Evolutionary conservation across 2,888 invertebrate genomes (phyloP).

Genomic region (Drosophila paramelanica): DNA sequence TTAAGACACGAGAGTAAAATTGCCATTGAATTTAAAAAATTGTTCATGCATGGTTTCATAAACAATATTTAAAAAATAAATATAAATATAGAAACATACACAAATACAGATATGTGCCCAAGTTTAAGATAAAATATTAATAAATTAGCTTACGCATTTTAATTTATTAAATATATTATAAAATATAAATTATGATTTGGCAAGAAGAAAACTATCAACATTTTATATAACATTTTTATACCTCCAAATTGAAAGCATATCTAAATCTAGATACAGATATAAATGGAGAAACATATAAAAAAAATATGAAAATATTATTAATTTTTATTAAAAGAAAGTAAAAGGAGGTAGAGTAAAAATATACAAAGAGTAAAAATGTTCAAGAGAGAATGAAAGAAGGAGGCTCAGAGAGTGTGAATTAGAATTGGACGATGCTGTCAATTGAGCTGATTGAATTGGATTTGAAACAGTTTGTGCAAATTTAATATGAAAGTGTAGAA

Average conservation of each 20-base stretch:
- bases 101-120: too few species aligned
- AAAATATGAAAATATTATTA: neutral
- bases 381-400: neutral
- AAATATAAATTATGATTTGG: too few species aligned
- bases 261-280: neutral
- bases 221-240: too few species aligned
- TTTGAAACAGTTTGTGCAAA: constrained; percentile 1
- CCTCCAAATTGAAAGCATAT: too few species aligned
- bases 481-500: constrained; percentile 15
- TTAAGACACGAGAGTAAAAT: neutral
- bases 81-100: too few species aligned
- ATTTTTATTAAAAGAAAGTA: too few species aligned
- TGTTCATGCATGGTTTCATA: too few species aligned
- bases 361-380: neutral
- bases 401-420: neutral
- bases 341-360: neutral
- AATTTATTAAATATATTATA: too few species aligned
- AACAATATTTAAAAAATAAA: too few species aligned
- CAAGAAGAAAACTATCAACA: too few species aligned
- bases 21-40: constrained; percentile 7
- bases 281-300: neutral
- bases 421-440: neutral
- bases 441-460: constrained; percentile 8
- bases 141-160: too few species aligned
- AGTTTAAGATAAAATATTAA: too few species aligned